Evolutionary conservation across 2,797 vertebrate species (phyloP).

Genomic region (Etheostoma perlongum): DNA sequence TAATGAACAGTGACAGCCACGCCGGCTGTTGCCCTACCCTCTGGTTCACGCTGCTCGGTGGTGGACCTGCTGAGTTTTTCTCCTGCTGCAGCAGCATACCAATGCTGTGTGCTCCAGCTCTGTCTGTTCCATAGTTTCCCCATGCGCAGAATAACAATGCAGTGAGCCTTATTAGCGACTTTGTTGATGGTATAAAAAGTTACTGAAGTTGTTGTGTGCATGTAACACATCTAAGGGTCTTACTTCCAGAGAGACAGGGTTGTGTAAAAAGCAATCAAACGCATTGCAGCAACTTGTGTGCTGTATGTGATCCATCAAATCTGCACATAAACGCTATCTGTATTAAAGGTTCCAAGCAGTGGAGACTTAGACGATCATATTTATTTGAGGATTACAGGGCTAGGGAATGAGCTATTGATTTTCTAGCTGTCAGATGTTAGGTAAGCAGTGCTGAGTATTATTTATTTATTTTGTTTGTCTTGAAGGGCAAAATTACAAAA

Average conservation of each 20-base stretch:
- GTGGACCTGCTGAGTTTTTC: conserved; percentile 65
- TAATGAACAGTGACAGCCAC: conserved; percentile 81
- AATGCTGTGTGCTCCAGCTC: conserved; percentile 50
- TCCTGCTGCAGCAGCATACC: conserved; percentile 70
- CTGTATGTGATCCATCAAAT: conserved; percentile 58
- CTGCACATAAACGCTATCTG: conserved; percentile 46
- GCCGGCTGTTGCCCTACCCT: conserved; percentile 69
- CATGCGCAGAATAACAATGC: conserved; percentile 67
- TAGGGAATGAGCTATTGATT: conserved; percentile 77
- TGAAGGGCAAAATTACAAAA: conserved; percentile 54
- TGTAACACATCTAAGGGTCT: conserved; percentile 3
- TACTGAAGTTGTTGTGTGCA: conserved; percentile 39
- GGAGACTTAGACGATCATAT: conserved; percentile 62
- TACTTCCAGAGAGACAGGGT: neutral
- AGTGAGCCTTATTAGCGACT: conserved; percentile 56
- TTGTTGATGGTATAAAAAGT: conserved; percentile 41
- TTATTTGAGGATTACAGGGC: conserved; percentile 69
- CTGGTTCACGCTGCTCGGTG: conserved; percentile 64
- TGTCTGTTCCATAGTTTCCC: conserved; percentile 11
- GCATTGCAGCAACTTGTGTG: conserved; percentile 12
- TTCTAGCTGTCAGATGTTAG: conserved; percentile 48
- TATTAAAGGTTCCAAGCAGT: conserved; percentile 43
- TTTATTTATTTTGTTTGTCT: conserved; percentile 25
- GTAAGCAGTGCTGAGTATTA: conserved; percentile 28
- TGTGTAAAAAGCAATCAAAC: conserved; percentile 23